Evolutionary conservation across 2,113 vertebrate species (phyloP).

Genomic region (Catharus fuscescens): DNA sequence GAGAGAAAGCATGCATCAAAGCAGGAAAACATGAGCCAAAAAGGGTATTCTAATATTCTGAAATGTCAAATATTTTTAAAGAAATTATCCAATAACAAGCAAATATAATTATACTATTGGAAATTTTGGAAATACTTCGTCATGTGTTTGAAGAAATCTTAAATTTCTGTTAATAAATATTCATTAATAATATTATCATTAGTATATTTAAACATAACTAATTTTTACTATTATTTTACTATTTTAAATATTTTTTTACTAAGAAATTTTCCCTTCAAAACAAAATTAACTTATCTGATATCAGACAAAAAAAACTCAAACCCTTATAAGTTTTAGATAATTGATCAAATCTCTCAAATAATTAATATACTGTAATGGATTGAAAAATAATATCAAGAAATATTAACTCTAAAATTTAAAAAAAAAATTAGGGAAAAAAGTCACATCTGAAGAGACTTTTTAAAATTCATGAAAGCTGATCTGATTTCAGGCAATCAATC

Average conservation of each 20-base stretch:
- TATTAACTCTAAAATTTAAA: background rate
- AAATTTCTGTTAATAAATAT: background rate
- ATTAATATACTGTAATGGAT: background rate
- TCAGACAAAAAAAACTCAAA: accelerated
- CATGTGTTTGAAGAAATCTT: background rate
- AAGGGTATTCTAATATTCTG: background rate
- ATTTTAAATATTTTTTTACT: background rate
- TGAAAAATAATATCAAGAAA: background rate
- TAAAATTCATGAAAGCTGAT: background rate
- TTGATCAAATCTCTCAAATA: background rate
- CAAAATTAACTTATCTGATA: background rate
- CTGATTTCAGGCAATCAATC: background rate
- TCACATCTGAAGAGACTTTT: background rate
- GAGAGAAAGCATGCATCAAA: background rate
- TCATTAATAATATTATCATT: background rate
- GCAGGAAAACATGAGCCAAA: background rate
- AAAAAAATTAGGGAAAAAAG: background rate
- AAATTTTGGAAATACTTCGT: background rate
- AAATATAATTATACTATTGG: background rate
- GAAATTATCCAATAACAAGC: background rate
- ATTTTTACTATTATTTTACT: background rate
- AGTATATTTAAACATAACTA: background rate
- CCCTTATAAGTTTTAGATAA: background rate
- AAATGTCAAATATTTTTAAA: background rate
- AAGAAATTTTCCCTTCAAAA: background rate